Conservation (phyloP, 2,888 invertebrate genomes). For the Koerneria pararmatus region DNA sequence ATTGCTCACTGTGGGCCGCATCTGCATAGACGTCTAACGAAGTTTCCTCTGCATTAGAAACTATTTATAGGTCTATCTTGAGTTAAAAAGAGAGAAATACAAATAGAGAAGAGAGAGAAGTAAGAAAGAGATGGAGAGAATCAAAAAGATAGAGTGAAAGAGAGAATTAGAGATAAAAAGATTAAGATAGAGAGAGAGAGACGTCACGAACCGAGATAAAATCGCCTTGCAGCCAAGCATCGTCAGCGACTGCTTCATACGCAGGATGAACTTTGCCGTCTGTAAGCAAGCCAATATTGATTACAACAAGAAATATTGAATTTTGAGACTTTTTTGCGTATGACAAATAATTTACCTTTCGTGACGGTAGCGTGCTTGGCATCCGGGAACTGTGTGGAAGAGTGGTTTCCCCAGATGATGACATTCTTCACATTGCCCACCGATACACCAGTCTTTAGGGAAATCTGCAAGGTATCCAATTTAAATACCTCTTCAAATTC, state of each 20-base stretch:
- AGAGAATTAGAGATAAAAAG: no score
- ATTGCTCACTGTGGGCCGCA: no score
- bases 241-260: conserved; percentile 72
- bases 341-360: conserved; percentile 31
- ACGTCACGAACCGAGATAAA: conserved; percentile 71
- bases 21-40: no score
- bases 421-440: conserved; percentile 79
- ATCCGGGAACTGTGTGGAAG: conserved; percentile 96
- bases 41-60: no score
- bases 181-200: no score
- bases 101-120: no score
- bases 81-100: no score
- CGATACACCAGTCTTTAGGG: conserved; percentile 60
- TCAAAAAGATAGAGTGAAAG: no score
- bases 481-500: no score
- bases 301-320: not conserved
- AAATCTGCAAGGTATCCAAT: conserved; percentile 63
- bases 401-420: conserved; percentile 99
- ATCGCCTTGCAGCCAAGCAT: conserved; percentile 74
- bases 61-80: no score
- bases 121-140: no score
- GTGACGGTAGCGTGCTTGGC: conserved; percentile 66
- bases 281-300: conserved; percentile 17
- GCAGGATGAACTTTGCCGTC: conserved; percentile 46
- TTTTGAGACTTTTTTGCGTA: not conserved